These are phyloP conservation scores for Apogon talboti DNA, from an alignment of 2,797 vertebrate species.

Conservation along the genomic window DNA sequence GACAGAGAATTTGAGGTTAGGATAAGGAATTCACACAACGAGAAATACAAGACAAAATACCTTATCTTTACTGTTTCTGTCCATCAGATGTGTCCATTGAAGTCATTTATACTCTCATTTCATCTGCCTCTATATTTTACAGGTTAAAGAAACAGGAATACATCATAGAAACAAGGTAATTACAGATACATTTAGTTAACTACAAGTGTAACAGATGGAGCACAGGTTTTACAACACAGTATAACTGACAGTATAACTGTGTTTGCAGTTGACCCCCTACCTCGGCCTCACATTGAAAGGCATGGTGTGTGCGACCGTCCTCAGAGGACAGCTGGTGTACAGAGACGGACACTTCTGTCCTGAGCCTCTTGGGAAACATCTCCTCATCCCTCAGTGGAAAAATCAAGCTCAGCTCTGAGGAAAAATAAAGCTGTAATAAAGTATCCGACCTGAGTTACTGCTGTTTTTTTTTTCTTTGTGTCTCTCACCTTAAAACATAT, in stretches of 20 bases:
- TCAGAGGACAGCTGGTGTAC: slow-evolving; percentile 85
- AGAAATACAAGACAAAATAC: neutral
- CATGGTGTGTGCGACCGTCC: slow-evolving; percentile 80
- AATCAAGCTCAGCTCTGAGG: slow-evolving; percentile 52
- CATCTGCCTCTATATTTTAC: slow-evolving; percentile 18
- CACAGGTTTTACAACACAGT: neutral
- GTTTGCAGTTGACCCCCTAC: slow-evolving; percentile 85
- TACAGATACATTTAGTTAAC: neutral
- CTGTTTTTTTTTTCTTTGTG: neutral
- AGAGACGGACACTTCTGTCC: slow-evolving; percentile 80
- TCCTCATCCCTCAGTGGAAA: slow-evolving; percentile 70
- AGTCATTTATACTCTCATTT: neutral
- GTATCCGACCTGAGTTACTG: neutral
- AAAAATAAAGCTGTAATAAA: slow-evolving; percentile 20
- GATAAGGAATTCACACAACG: neutral
- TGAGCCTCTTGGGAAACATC: slow-evolving; percentile 80
- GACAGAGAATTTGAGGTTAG: slow-evolving; percentile 85
- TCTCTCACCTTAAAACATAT: neutral
- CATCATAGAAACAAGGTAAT: slow-evolving; percentile 88
- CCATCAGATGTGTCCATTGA: neutral
- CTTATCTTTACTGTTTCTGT: neutral
- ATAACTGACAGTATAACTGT: slow-evolving; percentile 19
- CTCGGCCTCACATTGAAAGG: slow-evolving; percentile 82
- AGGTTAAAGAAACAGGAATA: slow-evolving; percentile 82
- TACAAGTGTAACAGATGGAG: neutral